Base-by-base conservation (phyloP, 2,113 vertebrate species). In the Myxocyprinus asiaticus region DNA sequence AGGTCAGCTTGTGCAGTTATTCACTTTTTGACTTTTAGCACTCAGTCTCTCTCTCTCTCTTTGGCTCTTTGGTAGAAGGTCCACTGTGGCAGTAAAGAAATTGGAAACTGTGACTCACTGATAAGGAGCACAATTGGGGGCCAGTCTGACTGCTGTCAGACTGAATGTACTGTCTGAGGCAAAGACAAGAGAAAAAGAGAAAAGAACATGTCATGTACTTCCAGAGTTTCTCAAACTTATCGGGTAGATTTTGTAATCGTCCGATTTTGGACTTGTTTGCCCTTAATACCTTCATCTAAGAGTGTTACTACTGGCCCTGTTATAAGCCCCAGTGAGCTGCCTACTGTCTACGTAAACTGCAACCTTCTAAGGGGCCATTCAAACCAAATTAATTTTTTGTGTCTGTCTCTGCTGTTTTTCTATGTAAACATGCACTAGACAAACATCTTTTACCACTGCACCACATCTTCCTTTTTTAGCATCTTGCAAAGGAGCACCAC, bases 1-100 rank as follows among this genome's bases (percentile, higher is more conserved):
- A 87, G 82, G 85, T 87, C 85, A 81, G 64, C 9, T 75, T 83
- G 67, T 80, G 81, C 84, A 81, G 67, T 68, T 53, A 56, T 83
- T 88, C 70, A 45, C 78, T 58, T 33, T 84, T 82, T 82, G 67
- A n/a, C 75, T 48, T 72, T 70, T 61, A 42, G 56, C 66, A 64
- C 78, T 64, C 81, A 45, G 72, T 68, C 14, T 15, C 12, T 7
- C 11, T 65, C 9, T 76, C n/a, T 67, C 22, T 62, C 47, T 81
- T 44, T 67, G 42, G 7, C 12, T 67, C 44, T 78, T 78, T 69
- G 56, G 47, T 62, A 71, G 55, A 42, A 79, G 58, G 50, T 79
- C 50, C 62, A 72, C 59, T 53, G 22, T 53, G 44, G 45, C 22
- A 33, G 55, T 70, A 51, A 9, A 70, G 77, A 78, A 61, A 69